A percentile compares a stretch with the other conserved stretches of the same genome.
phyloP scores from a whole-genome alignment of 2,797 vertebrate genomes.

The Zalophus californianus region DNA sequence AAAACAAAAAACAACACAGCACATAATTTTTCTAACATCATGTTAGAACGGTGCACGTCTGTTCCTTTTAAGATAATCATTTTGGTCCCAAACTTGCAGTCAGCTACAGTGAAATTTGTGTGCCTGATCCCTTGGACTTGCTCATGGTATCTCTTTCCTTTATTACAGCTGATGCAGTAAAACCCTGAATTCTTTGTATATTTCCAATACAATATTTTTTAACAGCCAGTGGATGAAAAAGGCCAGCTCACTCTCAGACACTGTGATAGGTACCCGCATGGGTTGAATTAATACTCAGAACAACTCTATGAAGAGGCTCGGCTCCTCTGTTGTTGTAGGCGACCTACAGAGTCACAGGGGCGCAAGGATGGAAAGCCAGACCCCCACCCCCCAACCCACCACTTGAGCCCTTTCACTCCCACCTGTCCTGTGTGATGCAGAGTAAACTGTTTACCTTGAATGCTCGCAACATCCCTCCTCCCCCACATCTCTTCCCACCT shows the following conservation, averaged over 20 bases:
- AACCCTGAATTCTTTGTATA: not conserved
- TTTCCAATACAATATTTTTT: not conserved
- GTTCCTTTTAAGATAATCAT: not conserved
- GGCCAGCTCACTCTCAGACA: not conserved
- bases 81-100: conserved; percentile 14
- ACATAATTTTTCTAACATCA: not conserved
- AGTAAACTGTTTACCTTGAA: not conserved
- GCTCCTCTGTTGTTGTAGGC: not conserved
- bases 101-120: not conserved
- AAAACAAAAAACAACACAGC: not conserved
- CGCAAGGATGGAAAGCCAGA: not conserved
- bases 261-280: not conserved
- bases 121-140: not conserved
- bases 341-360: not conserved
- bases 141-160: conserved; percentile 15
- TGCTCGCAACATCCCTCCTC: not conserved
- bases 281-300: not conserved
- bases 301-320: not conserved
- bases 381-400: not conserved
- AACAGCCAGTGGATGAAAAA: not conserved
- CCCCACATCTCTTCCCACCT: not conserved
- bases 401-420: not conserved
- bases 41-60: not conserved
- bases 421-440: not conserved
- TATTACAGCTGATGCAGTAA: not conserved